Conservation (phyloP, 2,113 vertebrate species). For the Bujurquina vittata region DNA sequence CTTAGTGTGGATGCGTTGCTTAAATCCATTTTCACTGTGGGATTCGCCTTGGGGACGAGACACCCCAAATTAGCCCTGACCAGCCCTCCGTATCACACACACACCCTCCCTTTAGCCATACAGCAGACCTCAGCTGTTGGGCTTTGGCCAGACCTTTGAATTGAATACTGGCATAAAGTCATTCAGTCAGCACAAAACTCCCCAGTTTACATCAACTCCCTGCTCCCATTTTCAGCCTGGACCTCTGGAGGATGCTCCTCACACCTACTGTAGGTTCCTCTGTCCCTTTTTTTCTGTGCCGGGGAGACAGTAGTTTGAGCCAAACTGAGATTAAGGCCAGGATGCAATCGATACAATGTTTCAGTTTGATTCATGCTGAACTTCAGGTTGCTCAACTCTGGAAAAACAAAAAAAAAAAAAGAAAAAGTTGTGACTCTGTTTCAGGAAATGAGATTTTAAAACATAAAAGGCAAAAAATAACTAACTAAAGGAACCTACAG, state of each 20-base stretch:
- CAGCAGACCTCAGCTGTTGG: slow-evolving; percentile 80
- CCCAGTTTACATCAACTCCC: slow-evolving; percentile 44
- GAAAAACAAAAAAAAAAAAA: neutral
- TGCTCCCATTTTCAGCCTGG: slow-evolving; percentile 42
- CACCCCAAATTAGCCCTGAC: slow-evolving; percentile 58
- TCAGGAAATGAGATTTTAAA: slow-evolving; percentile 8
- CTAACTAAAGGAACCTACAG: neutral
- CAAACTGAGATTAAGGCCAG: slow-evolving; percentile 81
- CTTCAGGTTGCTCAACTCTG: slow-evolving; percentile 51
- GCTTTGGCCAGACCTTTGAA: slow-evolving; percentile 75
- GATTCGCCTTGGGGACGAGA: slow-evolving; percentile 47
- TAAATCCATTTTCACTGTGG: slow-evolving; percentile 38
- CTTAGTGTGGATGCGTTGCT: neutral
- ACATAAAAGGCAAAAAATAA: neutral
- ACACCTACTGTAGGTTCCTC: slow-evolving; percentile 38
- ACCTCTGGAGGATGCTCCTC: slow-evolving; percentile 41
- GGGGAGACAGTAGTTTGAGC: slow-evolving; percentile 72
- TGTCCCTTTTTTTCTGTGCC: slow-evolving; percentile 28
- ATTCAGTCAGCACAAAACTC: slow-evolving; percentile 81
- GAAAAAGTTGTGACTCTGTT: slow-evolving; percentile 23
- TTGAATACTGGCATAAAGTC: slow-evolving; percentile 78
- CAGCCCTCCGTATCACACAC: slow-evolving; percentile 40
- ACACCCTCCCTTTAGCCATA: slow-evolving; percentile 59
- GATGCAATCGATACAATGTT: slow-evolving; percentile 70
- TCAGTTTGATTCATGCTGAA: slow-evolving; percentile 38